Conservation (phyloP, 64 coral and sea anemone genomes). For the Acropora yongei region DNA sequence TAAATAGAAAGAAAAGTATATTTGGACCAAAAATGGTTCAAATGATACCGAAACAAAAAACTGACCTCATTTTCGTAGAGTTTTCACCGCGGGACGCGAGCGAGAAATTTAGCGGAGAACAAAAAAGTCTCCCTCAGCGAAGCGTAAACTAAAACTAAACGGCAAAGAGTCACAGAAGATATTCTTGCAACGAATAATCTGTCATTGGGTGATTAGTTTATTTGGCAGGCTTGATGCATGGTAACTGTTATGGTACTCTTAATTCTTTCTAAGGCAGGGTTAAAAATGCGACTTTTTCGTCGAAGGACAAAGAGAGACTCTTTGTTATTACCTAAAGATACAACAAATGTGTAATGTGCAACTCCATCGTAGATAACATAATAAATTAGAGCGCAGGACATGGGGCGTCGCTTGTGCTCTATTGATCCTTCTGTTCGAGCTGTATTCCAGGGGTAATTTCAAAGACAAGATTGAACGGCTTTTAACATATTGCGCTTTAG, state of each 20-base stretch:
- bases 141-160: neutral
- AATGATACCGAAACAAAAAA: conserved; percentile 5
- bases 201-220: no score
- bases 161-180: neutral
- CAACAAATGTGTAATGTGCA: no score
- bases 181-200: neutral
- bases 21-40: neutral
- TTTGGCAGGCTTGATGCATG: neutral
- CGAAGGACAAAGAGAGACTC: no score
- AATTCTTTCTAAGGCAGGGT: neutral
- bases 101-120: conserved; percentile 1
- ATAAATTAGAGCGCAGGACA: no score
- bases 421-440: no score
- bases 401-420: no score
- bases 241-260: neutral
- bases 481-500: no score
- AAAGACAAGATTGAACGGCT: no score
- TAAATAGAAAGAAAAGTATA: neutral
- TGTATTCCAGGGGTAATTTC: no score
- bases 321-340: no score
- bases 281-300: no score
- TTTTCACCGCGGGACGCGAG: neutral
- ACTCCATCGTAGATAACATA: no score
- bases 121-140: neutral
- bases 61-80: neutral